Conservation (phyloP, 2,888 invertebrate genomes). For the Harpalus rubripes region DNA sequence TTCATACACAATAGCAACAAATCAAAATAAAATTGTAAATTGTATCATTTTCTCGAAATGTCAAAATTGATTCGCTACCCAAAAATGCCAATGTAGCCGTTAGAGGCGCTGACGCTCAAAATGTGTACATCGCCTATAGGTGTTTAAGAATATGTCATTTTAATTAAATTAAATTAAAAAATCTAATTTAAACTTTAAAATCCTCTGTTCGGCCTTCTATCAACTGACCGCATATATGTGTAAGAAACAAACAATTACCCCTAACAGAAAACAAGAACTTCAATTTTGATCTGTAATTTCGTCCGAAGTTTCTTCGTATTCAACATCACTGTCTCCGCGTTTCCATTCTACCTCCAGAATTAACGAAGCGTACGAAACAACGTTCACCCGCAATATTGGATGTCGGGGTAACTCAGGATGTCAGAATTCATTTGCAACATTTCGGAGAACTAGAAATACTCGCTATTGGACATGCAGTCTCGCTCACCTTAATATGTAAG, state of each 20-base stretch:
- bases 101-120: no score
- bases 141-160: no score
- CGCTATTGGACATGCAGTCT: background rate
- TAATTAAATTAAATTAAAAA: no score
- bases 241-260: background rate
- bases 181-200: no score
- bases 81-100: no score
- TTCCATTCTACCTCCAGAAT: background rate
- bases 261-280: background rate
- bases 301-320: background rate
- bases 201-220: no score
- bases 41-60: no score
- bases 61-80: no score
- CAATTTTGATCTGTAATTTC: background rate
- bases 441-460: background rate
- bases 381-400: background rate
- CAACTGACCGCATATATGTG: no score
- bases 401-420: background rate
- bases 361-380: background rate
- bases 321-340: background rate
- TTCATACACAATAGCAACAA: no score
- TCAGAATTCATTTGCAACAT: background rate
- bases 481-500: background rate
- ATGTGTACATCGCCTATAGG: no score
- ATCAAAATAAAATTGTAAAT: no score